Percentiles rank a stretch among this genome's conserved stretches.
Evolutionary conservation across 92 coral and sea anemone genomes (phyloP).

Genomic region (Umimayanthus chanpuru): DNA sequence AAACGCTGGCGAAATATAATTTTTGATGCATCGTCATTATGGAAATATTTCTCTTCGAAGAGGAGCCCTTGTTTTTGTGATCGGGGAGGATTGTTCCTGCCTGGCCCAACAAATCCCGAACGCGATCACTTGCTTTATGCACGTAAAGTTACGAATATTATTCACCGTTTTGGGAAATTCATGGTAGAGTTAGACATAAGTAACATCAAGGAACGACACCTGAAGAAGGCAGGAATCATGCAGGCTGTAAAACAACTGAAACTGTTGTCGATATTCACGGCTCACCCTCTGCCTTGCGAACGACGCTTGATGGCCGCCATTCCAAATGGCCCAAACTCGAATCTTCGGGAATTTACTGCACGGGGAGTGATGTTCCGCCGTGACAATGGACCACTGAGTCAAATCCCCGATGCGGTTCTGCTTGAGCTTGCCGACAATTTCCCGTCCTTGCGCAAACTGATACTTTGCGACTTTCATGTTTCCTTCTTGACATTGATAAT

Average conservation of each 20-base stretch:
- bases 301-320: constrained; percentile 49
- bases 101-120: constrained; percentile 34
- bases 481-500: constrained; percentile 40
- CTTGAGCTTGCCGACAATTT: constrained; percentile 58
- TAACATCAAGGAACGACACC: constrained; percentile 51
- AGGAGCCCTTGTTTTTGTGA: background rate
- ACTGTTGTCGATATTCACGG: constrained; percentile 14
- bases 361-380: constrained; percentile 54
- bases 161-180: constrained; percentile 65
- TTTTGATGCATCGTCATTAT: constrained; percentile 58
- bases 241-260: constrained; percentile 54
- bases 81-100: constrained; percentile 1
- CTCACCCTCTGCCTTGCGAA: constrained; percentile 57
- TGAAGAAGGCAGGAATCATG: constrained; percentile 50
- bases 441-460: constrained; percentile 50
- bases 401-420: constrained; percentile 63
- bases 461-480: constrained; percentile 55
- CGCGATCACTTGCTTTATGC: constrained; percentile 43
- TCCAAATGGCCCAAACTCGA: constrained; percentile 33
- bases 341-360: constrained; percentile 60
- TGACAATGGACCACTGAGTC: constrained; percentile 49
- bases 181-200: constrained; percentile 50
- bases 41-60: constrained; percentile 56
- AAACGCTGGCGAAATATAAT: constrained; percentile 65
- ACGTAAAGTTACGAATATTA: constrained; percentile 54